Conservation (phyloP, 2,888 invertebrate species). For the Byasa hedistus region DNA sequence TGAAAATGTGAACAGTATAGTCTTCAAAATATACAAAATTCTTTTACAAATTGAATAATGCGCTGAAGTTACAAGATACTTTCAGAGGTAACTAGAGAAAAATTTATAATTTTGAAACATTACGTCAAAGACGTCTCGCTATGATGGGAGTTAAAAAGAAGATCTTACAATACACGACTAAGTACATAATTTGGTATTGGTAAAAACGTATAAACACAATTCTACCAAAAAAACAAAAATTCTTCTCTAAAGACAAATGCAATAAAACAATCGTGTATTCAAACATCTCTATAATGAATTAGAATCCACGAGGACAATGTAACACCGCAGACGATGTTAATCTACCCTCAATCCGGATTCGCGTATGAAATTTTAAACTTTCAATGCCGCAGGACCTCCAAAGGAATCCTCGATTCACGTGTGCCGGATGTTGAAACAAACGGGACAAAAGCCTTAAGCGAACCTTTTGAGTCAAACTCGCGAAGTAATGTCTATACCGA, state of each 20-base stretch:
- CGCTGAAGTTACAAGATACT: no score
- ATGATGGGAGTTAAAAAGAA: no score
- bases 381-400: constrained; percentile 50
- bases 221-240: background rate
- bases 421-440: constrained; percentile 70
- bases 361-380: constrained; percentile 46
- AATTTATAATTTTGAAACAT: no score
- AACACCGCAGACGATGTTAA: constrained; percentile 37
- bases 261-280: constrained; percentile 11
- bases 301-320: constrained; percentile 31
- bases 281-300: constrained; percentile 8
- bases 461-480: constrained; percentile 59
- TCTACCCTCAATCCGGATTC: constrained; percentile 32
- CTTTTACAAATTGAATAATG: no score
- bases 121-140: no score
- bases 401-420: constrained; percentile 62
- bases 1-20: no score
- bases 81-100: no score
- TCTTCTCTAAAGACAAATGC: background rate
- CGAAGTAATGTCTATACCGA: constrained; percentile 67
- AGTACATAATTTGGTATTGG: no score
- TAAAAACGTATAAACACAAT: no score
- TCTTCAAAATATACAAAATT: no score
- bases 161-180: no score
- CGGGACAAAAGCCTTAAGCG: constrained; percentile 60